A percentile compares a stretch with the other conserved stretches of the same genome.
These are phyloP conservation scores for Mythimna loreyi DNA, from an alignment of 2,888 invertebrate genomes.

Conservation along the genomic window DNA sequence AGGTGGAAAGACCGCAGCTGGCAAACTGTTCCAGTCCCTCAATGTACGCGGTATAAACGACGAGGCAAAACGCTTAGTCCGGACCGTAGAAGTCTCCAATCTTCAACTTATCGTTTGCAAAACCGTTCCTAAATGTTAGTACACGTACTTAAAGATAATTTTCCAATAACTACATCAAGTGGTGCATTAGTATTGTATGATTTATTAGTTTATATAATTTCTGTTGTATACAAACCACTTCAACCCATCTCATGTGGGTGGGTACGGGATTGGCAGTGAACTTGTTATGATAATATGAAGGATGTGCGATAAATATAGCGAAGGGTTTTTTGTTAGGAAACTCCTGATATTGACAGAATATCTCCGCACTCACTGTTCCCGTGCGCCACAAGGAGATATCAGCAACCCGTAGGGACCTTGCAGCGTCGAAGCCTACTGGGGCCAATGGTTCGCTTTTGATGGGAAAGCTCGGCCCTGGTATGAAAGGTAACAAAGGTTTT, in stretches of 20 bases:
- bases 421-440: no score
- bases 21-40: no score
- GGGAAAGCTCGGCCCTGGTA: no score
- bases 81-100: no score
- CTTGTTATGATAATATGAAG: constrained; percentile 10
- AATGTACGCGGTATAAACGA: no score
- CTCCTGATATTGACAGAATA: not conserved
- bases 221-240: constrained; percentile 21
- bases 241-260: not conserved
- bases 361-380: no score
- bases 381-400: no score
- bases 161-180: constrained; percentile 28
- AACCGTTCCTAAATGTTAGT: constrained; percentile 3
- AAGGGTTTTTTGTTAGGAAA: not conserved
- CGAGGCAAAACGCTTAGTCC: no score
- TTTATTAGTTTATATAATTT: constrained; percentile 2
- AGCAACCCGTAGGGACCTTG: no score
- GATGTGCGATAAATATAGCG: not conserved
- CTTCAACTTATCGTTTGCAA: not conserved
- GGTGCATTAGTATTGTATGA: constrained; percentile 30
- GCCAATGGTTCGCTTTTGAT: no score
- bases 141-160: constrained; percentile 13
- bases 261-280: constrained; percentile 20
- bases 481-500: no score
- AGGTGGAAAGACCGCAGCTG: no score